These are phyloP conservation scores for Melopsittacus undulatus DNA, from an alignment of 2,797 vertebrate genomes.

Conservation along the genomic window DNA sequence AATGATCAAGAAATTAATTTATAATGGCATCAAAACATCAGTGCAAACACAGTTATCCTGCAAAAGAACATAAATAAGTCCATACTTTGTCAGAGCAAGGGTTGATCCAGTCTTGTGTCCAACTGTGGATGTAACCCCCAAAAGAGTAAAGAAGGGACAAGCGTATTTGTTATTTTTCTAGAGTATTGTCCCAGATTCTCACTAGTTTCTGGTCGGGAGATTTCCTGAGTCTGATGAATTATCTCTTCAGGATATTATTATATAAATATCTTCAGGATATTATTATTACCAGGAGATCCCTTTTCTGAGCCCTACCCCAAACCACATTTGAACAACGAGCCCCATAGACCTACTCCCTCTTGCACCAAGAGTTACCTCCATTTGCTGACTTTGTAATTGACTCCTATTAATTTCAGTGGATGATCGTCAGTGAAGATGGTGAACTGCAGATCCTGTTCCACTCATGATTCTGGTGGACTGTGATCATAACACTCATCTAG, in stretches of 20 bases:
- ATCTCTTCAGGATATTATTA: too few relatives aligned
- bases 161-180: neutral
- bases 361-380: neutral
- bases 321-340: neutral
- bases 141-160: neutral
- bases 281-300: neutral
- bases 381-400: neutral
- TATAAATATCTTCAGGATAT: too few relatives aligned
- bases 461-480: neutral
- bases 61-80: neutral
- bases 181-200: neutral
- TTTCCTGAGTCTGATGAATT: neutral
- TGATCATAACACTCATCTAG: neutral
- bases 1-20: neutral
- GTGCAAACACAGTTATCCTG: neutral
- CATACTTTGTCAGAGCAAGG: neutral
- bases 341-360: neutral
- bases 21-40: neutral
- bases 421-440: neutral
- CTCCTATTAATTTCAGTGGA: neutral
- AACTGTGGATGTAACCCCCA: neutral
- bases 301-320: neutral
- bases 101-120: neutral
- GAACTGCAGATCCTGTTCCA: neutral
- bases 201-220: neutral